Base-by-base conservation (phyloP, 2,888 invertebrate species). In the Drosophila kambysellisi region DNA sequence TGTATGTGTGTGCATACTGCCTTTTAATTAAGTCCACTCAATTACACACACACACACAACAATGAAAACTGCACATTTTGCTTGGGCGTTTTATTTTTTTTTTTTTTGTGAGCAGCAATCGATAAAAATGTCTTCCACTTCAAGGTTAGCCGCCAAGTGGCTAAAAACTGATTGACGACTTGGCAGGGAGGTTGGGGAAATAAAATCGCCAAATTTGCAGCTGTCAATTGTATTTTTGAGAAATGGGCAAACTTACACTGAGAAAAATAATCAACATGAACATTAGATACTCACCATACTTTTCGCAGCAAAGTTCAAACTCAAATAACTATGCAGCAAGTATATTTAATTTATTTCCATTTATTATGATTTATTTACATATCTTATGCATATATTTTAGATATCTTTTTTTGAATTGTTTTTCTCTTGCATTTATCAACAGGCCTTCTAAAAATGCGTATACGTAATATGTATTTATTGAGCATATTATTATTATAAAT, bases 121-220 rank as follows among this genome's bases (percentile, higher is more conserved):
- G 83, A 86, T 86, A 78, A 30, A 60, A 52, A 15, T 46, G 7
- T 25, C 76, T 74, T 79, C 46, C 25, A 39, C 77, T 76, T 86
- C 88, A 87, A 87, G 86, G 88, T 83, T 83, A 78, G 51, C 63
- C 67, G 51, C 25, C 35, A n/a, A 46, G 35, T 25, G 33, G 50
- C 20, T 60, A 33, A 35, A 48, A 67, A 63, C 35, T 65, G 51
- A 65, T 56, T 17, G 66, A 20, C 46, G 58, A 53, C n/a, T 58
- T 29, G 37, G 32, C 35, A 25, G 25, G 35, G 37, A n/a, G 25
- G 15, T 30, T 25, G 29, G 5, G 30, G 3, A 6, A 5, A 6
- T 37, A 33, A 53, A 52, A 12, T 0, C 53, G 39, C 48, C 17
- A 54, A 70, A 67, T 33, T 67, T 70, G 46, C 66, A 66, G 77